Evolutionary conservation across 2,888 invertebrate species (phyloP).

Genomic region (Thymelicus acteon): DNA sequence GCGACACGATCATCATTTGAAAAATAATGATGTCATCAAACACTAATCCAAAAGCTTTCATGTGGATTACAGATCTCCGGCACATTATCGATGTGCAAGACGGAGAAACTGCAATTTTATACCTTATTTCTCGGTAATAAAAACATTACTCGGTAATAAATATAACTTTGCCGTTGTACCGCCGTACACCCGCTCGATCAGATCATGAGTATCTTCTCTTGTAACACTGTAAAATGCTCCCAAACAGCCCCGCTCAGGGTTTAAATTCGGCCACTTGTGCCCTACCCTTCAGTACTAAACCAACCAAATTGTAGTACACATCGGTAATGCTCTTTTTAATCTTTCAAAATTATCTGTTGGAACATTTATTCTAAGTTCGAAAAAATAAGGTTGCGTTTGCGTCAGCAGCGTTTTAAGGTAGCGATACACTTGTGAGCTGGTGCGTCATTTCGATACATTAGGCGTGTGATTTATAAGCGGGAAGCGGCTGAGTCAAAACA

Average conservation of each 20-base stretch:
- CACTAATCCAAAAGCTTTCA: slow-evolving; percentile 84
- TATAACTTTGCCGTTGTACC: slow-evolving; percentile 41
- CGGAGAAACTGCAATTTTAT: slow-evolving; percentile 42
- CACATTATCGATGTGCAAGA: slow-evolving; percentile 41
- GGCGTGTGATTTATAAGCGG: slow-evolving; percentile 79
- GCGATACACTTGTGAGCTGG: slow-evolving; percentile 61
- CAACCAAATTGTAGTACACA: slow-evolving; percentile 6
- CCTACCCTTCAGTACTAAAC: background rate
- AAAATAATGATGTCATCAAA: slow-evolving; percentile 85
- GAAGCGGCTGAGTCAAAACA: slow-evolving; percentile 80
- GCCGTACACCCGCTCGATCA: slow-evolving; percentile 55
- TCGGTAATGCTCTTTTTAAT: slow-evolving; percentile 11
- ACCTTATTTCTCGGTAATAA: slow-evolving; percentile 47
- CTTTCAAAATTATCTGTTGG: background rate
- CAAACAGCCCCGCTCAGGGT: slow-evolving; percentile 36
- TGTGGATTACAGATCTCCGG: slow-evolving; percentile 73
- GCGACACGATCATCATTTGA: slow-evolving; percentile 80
- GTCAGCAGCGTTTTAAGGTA: slow-evolving; percentile 51
- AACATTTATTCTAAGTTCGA: background rate
- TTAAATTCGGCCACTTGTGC: slow-evolving; percentile 24
- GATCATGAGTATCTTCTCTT: slow-evolving; percentile 54
- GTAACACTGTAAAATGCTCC: slow-evolving; percentile 48
- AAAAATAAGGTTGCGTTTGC: slow-evolving; percentile 48
- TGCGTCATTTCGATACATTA: slow-evolving; percentile 82
- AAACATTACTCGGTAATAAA: background rate